phyloP scores from a whole-genome alignment of 2,113 vertebrate species.

The Cisticola juncidis region DNA sequence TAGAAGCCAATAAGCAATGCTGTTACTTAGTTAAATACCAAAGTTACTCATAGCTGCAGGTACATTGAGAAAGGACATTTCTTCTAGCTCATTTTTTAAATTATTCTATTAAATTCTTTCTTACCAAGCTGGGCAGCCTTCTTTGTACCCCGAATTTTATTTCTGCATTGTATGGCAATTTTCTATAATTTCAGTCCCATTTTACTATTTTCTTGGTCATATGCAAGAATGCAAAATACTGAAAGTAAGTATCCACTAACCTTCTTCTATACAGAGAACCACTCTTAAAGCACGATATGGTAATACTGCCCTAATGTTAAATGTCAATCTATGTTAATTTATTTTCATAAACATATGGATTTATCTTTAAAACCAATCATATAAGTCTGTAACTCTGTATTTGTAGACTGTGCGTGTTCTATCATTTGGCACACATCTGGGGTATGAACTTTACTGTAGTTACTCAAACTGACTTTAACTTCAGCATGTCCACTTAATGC shows the following conservation, averaged over 20 bases:
- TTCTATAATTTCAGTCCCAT: neutral
- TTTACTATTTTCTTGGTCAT: neutral
- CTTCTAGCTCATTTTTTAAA: neutral
- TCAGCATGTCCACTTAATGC: neutral
- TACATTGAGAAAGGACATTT: neutral
- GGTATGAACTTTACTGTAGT: neutral
- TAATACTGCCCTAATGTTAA: neutral
- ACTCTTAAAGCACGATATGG: neutral
- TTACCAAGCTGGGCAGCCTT: neutral
- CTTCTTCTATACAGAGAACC: neutral
- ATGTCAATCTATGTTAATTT: neutral
- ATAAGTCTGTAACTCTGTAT: neutral
- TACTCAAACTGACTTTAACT: neutral
- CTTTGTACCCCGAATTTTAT: neutral
- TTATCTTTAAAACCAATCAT: neutral
- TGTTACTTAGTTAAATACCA: neutral
- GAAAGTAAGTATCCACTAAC: neutral
- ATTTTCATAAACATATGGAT: neutral
- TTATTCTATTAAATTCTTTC: neutral
- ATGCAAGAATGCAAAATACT: neutral
- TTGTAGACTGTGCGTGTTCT: neutral
- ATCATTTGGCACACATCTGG: neutral
- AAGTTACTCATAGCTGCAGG: neutral
- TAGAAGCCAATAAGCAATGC: neutral
- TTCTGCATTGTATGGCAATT: neutral